These are phyloP conservation scores for Chironomus riparius DNA, from an alignment of 2,888 invertebrate genomes.

Conservation along the genomic window DNA sequence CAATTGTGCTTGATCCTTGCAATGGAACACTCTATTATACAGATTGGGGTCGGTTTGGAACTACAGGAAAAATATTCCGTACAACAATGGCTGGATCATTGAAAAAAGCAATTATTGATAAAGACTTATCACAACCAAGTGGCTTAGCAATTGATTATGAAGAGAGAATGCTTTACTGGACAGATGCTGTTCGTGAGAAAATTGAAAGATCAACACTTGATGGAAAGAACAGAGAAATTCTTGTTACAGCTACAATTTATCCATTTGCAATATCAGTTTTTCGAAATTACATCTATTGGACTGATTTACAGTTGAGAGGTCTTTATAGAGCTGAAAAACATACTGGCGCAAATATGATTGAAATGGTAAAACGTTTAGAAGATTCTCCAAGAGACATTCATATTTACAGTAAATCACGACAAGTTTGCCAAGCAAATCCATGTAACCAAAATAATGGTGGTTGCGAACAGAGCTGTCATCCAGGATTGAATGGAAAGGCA, in stretches of 20 bases:
- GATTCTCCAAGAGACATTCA: conserved; percentile 90
- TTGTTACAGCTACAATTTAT: conserved; percentile 86
- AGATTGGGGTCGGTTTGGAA: conserved; percentile 91
- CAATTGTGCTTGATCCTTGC: conserved; percentile 95
- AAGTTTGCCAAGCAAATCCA: conserved; percentile 69
- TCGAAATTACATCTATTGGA: conserved; percentile 91
- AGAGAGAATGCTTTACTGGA: conserved; percentile 90
- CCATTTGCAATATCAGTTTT: conserved; percentile 91
- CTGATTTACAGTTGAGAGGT: conserved; percentile 83
- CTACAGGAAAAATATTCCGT: conserved; percentile 85
- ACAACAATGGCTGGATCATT: conserved; percentile 95
- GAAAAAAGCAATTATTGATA: conserved; percentile 78
- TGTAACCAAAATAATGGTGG: conserved; percentile 92
- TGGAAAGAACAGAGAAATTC: conserved; percentile 73
- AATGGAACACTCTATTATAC: conserved; percentile 91
- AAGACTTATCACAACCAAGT: conserved; percentile 87
- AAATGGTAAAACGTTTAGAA: conserved; percentile 86
- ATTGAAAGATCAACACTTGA: conserved; percentile 87
- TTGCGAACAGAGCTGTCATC: conserved; percentile 90
- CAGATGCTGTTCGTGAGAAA: conserved; percentile 90
- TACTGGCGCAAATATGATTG: conserved; percentile 88
- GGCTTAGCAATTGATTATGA: conserved; percentile 94
- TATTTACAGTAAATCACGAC: conserved; percentile 69
- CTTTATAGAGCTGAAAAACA: conserved; percentile 96
- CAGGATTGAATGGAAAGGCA: conserved; percentile 70